Evolutionary conservation across 2,888 invertebrate species (phyloP).

Genomic region (Dryococelus australis): DNA sequence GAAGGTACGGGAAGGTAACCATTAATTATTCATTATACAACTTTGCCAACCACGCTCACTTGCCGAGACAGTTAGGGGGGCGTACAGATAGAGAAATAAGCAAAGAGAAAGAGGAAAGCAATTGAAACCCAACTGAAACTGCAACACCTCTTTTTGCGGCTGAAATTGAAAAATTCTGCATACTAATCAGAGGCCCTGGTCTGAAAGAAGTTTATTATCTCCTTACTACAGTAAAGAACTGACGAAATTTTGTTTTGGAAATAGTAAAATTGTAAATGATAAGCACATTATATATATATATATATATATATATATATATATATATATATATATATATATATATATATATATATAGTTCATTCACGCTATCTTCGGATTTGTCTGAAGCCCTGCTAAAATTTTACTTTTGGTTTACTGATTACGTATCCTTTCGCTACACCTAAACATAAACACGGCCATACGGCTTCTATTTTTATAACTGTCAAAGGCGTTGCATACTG

Average conservation of each 20-base stretch:
- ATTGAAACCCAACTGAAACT: not conserved
- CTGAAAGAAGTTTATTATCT: not conserved
- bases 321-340: too few relatives aligned
- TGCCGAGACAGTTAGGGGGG: not conserved
- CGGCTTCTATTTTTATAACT: too few relatives aligned
- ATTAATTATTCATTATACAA: constrained; percentile 16
- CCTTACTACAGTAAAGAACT: not conserved
- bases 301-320: too few relatives aligned
- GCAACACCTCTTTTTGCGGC: not conserved
- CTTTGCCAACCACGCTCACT: not conserved
- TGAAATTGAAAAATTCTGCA: not conserved
- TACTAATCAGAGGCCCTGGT: not conserved
- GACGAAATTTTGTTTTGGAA: not conserved
- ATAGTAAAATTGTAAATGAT: not conserved
- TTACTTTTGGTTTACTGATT: too few relatives aligned
- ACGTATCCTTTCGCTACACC: too few relatives aligned
- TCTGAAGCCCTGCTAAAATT: too few relatives aligned
- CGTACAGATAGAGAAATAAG: not conserved
- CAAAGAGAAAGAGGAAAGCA: not conserved
- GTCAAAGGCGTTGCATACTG: too few relatives aligned
- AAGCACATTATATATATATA: not conserved
- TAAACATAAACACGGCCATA: too few relatives aligned
- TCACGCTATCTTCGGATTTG: too few relatives aligned
- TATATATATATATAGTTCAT: too few relatives aligned
- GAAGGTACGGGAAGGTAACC: constrained; percentile 16